Evolutionary conservation across 2,113 vertebrate genomes (phyloP).

Genomic region (Eublepharis macularius): DNA sequence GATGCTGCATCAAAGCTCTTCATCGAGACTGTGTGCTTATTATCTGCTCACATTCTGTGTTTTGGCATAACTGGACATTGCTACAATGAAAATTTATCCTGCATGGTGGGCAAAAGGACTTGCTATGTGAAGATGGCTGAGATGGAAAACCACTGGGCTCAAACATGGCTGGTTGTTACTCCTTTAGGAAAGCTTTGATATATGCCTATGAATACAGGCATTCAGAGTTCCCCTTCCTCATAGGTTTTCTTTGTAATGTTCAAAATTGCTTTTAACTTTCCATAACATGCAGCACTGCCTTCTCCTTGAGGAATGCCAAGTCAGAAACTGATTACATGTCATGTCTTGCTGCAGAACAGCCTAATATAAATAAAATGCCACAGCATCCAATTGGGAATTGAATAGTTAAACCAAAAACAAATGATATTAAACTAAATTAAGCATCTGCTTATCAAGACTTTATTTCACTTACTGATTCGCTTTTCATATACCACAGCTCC

Average conservation of each 20-base stretch:
- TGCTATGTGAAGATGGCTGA: background rate
- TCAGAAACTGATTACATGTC: constrained; percentile 51
- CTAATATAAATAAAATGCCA: constrained; percentile 59
- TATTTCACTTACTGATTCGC: constrained; percentile 60
- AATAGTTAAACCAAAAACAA: constrained; percentile 35
- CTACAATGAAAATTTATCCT: background rate
- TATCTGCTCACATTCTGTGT: background rate
- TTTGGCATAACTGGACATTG: background rate
- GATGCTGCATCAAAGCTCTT: background rate
- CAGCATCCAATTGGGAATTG: constrained; percentile 36
- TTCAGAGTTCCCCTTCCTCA: constrained; percentile 4
- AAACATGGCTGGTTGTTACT: background rate
- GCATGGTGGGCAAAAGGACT: background rate
- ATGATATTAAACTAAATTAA: constrained; percentile 57
- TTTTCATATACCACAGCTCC: constrained; percentile 61
- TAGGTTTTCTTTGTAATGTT: constrained; percentile 41
- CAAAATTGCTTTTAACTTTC: constrained; percentile 46
- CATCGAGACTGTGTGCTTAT: background rate
- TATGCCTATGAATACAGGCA: background rate
- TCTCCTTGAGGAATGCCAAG: constrained; percentile 24
- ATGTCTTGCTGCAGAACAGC: constrained; percentile 56
- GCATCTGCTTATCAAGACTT: constrained; percentile 59
- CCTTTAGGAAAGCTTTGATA: background rate
- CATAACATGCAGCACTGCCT: constrained; percentile 27
- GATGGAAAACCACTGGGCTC: background rate